These are phyloP conservation scores for Nycticorax nycticorax DNA, from an alignment of 2,113 vertebrate genomes.

Conservation along the genomic window DNA sequence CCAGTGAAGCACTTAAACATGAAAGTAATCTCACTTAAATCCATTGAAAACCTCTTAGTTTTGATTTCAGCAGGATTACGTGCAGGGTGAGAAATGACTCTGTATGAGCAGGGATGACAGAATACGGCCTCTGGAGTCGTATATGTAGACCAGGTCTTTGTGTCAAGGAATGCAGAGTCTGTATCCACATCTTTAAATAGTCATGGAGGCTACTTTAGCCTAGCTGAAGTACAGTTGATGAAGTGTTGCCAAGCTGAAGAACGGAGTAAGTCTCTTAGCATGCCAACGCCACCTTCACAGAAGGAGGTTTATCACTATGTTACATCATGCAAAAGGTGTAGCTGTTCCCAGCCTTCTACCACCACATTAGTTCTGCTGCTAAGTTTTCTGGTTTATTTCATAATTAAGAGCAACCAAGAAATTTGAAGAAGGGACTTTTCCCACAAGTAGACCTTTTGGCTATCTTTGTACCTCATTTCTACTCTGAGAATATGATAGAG, in stretches of 20 bases:
- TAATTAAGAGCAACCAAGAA: background rate
- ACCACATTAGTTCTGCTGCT: fast-evolving
- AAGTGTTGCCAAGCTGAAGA: background rate
- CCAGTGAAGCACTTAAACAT: slow-evolving; percentile 6
- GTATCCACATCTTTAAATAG: background rate
- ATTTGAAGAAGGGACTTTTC: background rate
- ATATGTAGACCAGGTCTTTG: background rate
- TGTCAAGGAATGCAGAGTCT: background rate
- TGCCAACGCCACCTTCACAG: background rate
- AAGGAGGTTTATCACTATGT: background rate
- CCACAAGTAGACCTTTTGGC: background rate
- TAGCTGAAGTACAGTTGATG: background rate
- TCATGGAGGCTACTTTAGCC: background rate
- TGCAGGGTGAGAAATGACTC: background rate
- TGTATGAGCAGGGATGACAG: background rate
- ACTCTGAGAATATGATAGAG: background rate
- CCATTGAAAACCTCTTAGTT: background rate
- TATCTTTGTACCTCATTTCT: background rate
- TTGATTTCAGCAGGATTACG: background rate
- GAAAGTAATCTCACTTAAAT: background rate
- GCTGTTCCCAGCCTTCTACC: background rate
- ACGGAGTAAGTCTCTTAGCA: background rate
- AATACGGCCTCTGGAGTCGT: fast-evolving
- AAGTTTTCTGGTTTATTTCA: background rate
- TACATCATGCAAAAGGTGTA: fast-evolving